phyloP scores from a whole-genome alignment of 2,797 vertebrate genomes.

The Gymnoscopelus microlampas region DNA sequence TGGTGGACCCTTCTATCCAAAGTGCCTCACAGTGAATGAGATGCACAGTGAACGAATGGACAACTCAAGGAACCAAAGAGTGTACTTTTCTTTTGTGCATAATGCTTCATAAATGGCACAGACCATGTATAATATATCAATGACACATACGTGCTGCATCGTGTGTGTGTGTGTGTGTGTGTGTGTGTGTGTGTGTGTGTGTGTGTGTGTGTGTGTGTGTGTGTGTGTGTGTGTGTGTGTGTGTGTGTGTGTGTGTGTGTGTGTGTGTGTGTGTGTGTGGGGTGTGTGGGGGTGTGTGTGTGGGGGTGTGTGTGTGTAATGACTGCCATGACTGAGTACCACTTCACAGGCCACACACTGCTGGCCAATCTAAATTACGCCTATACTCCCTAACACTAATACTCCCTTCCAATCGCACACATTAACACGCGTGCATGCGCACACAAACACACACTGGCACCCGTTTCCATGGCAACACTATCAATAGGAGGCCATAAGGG shows the following conservation, averaged over 20 bases:
- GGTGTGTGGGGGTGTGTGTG: too few species aligned
- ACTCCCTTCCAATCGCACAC: constrained; percentile 6
- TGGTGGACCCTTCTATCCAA: constrained; percentile 17
- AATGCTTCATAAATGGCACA: too few species aligned
- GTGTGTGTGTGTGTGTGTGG: too few species aligned
- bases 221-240: not conserved
- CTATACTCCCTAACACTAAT: constrained; percentile 21
- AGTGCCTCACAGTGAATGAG: not conserved
- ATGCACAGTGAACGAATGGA: not conserved
- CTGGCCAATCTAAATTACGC: not conserved
- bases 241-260: too few species aligned
- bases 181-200: constrained; percentile 8
- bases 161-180: constrained; percentile 2
- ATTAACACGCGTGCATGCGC: not conserved
- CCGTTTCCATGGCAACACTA: constrained; percentile 82
- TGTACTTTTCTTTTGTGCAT: too few species aligned
- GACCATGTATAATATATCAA: too few species aligned
- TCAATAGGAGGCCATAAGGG: constrained; percentile 68
- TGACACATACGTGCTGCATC: too few species aligned
- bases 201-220: not conserved
- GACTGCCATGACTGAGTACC: not conserved
- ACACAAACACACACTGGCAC: constrained; percentile 43
- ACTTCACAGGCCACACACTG: not conserved
- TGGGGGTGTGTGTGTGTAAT: not conserved
- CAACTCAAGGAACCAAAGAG: too few species aligned